Evolutionary conservation across 2,888 invertebrate species (phyloP).

Genomic region (Beris chalybata): DNA sequence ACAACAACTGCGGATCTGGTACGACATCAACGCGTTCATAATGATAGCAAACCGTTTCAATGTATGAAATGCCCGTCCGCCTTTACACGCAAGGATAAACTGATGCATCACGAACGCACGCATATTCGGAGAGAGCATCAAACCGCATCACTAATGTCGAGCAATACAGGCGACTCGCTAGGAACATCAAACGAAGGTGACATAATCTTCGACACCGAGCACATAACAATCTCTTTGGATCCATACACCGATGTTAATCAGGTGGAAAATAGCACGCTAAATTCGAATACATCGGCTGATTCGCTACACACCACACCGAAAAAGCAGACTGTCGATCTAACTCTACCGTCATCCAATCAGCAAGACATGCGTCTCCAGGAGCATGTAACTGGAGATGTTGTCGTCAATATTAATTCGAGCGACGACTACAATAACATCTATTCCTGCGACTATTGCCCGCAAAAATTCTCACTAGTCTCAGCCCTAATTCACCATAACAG

Average conservation of each 20-base stretch:
- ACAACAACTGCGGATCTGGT: constrained; percentile 69
- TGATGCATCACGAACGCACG: constrained; percentile 66
- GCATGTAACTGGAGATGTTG: constrained; percentile 38
- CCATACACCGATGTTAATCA: constrained; percentile 43
- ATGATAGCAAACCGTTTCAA: constrained; percentile 66
- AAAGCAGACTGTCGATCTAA: constrained; percentile 3
- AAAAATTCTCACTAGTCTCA: constrained; percentile 59
- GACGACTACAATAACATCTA: constrained; percentile 41
- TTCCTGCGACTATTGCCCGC: constrained; percentile 60
- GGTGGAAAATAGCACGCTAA: constrained; percentile 10
- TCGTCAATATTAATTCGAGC: constrained; percentile 19
- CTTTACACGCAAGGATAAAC: constrained; percentile 70
- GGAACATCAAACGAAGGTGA: not conserved
- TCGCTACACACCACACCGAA: constrained; percentile 21
- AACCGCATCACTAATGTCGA: not conserved
- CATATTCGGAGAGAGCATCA: constrained; percentile 53
- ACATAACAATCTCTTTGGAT: constrained; percentile 44
- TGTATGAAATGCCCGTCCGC: constrained; percentile 68
- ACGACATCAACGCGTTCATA: constrained; percentile 68
- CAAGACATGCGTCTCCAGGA: constrained; percentile 9
- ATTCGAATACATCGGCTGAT: not conserved
- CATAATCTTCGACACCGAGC: constrained; percentile 36
- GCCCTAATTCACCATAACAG: constrained; percentile 61
- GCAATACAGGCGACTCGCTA: not conserved
- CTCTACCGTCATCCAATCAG: constrained; percentile 27